Evolutionary conservation across 2,888 invertebrate genomes (phyloP), one percentile per base, ranked within the genome.

Genomic region (Ariolimax columbianus): DNA sequence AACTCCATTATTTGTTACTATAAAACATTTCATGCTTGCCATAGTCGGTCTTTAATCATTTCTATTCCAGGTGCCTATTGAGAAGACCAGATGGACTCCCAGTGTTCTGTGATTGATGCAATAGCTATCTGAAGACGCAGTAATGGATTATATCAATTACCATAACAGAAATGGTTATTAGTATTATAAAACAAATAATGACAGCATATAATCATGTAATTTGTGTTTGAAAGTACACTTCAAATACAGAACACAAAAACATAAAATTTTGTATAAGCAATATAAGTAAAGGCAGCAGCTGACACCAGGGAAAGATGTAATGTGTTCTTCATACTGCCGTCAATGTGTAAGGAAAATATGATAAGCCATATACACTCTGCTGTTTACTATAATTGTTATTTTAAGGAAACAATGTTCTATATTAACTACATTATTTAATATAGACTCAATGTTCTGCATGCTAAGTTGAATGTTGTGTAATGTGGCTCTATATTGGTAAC

Each of bases 11-110:
- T n/a, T n/a, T n/a, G n/a, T n/a, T n/a, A n/a, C n/a, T n/a, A n/a
- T n/a, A n/a, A n/a, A n/a, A n/a, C n/a, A n/a, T n/a, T 55, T 55
- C 3, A 66, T 66, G 9, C n/a, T 33, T 70, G 14, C 1, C 23
- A 38, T 19, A 23, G 38, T 70, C 23, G 7, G 19, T 19, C 11
- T 72, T 72, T 75, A 19, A 30, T n/a, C 7, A 33, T 36, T 75
- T 51, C 9, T 51, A 19, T 51, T 51, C 4, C 75, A 75, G 75
- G 75, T 75, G 23, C 75, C 75, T 19, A 51, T 75, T 33, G 75
- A 51, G 33, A 51, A n/a, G 75, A 75, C 75, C 3, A 47, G 23
- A 51, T 75, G 75, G 75, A 51, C 75, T 51, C 17, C 30, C 0
- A 75, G 75, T 51, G 51, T 33, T 51, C 33, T 75, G 33, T 51